phyloP scores from a whole-genome alignment of 2,888 invertebrate genomes.

The Agelastica alni region DNA sequence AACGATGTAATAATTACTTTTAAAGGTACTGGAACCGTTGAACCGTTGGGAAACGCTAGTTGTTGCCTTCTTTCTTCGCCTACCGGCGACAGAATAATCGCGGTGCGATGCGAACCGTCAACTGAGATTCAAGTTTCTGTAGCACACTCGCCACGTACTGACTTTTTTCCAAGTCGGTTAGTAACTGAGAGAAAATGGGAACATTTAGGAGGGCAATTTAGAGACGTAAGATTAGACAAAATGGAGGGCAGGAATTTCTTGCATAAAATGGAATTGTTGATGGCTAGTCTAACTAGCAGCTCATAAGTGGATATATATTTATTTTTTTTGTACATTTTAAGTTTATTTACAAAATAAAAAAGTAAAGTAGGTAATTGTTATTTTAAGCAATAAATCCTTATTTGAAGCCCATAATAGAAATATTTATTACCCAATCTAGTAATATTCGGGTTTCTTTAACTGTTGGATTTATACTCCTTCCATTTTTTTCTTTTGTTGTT shows the following conservation, averaged over 20 bases:
- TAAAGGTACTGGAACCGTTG: slow-evolving; percentile 72
- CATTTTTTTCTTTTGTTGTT: too few relatives aligned
- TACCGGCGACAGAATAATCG: slow-evolving; percentile 82
- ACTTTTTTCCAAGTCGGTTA: slow-evolving; percentile 84
- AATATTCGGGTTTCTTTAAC: too few relatives aligned
- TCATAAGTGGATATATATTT: too few relatives aligned
- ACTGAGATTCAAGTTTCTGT: slow-evolving; percentile 87
- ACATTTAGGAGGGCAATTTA: slow-evolving; percentile 89
- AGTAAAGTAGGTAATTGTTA: too few relatives aligned
- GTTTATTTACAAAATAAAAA: too few relatives aligned
- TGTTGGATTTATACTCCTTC: too few relatives aligned
- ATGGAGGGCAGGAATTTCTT: slow-evolving; percentile 96
- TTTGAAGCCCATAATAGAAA: too few relatives aligned
- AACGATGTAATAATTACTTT: slow-evolving; percentile 45
- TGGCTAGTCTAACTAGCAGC: slow-evolving; percentile 85
- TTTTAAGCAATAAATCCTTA: too few relatives aligned
- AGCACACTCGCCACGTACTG: slow-evolving; percentile 85
- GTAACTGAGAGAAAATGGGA: slow-evolving; percentile 94
- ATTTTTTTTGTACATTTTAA: too few relatives aligned
- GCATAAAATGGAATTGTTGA: slow-evolving; percentile 93
- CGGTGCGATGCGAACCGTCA: slow-evolving; percentile 88
- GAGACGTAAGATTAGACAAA: slow-evolving; percentile 88
- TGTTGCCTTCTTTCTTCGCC: slow-evolving; percentile 90
- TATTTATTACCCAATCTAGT: too few relatives aligned
- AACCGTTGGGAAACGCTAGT: slow-evolving; percentile 90